These are phyloP conservation scores for Pseudococcus viburni DNA, from an alignment of 2,888 invertebrate genomes.

Conservation along the genomic window DNA sequence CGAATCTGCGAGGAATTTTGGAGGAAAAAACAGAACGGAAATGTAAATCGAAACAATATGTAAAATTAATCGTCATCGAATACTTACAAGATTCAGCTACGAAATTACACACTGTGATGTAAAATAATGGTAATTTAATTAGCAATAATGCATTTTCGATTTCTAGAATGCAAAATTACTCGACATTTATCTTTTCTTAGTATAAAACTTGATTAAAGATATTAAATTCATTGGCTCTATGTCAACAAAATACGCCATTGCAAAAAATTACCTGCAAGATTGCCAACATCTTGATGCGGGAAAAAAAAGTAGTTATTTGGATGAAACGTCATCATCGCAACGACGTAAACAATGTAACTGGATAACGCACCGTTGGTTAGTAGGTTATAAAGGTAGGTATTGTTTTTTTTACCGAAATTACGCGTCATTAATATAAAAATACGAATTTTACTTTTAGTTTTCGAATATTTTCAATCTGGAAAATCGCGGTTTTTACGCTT, in stretches of 20 bases:
- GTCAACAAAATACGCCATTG: conserved; percentile 64
- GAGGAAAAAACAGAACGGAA: not conserved
- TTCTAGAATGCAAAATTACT: not conserved
- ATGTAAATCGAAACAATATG: not conserved
- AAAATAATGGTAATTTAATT: not conserved
- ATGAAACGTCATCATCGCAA: conserved; percentile 23
- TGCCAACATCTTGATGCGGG: conserved; percentile 33
- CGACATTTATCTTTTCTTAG: not conserved
- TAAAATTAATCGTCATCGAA: not conserved
- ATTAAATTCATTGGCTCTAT: conserved; percentile 59
- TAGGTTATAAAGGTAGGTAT: not conserved
- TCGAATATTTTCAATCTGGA: no score
- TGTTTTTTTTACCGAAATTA: not conserved
- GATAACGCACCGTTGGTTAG: not conserved
- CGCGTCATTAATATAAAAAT: not conserved
- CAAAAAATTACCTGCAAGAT: conserved; percentile 36
- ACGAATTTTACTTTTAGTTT: not conserved
- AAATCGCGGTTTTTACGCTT: no score
- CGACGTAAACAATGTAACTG: conserved; percentile 18
- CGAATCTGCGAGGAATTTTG: not conserved
- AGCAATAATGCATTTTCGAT: not conserved
- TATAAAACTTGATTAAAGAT: not conserved
- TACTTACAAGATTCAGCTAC: not conserved
- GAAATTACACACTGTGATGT: not conserved
- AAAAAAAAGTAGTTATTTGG: conserved; percentile 42